Conservation (phyloP, 2,888 invertebrate species). For the Apoda limacodes region DNA sequence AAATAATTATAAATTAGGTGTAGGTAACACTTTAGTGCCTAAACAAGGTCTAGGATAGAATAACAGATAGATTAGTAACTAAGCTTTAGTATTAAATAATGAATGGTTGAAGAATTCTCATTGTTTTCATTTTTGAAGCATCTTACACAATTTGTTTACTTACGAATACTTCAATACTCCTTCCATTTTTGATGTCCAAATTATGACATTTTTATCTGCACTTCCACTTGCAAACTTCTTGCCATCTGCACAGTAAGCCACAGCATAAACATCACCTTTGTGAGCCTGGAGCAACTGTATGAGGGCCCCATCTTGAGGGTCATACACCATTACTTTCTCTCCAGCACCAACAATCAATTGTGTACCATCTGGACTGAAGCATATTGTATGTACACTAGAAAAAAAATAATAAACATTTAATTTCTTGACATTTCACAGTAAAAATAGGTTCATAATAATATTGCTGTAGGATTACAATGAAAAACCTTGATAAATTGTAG, state of each 20-base stretch:
- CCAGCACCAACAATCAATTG: constrained; percentile 96
- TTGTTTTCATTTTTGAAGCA: too few relatives aligned
- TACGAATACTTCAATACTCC: constrained; percentile 96
- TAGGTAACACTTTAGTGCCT: too few relatives aligned
- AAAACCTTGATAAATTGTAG: too few relatives aligned
- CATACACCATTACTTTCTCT: constrained; percentile 94
- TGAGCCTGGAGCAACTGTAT: constrained; percentile 96
- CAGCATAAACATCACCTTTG: constrained; percentile 93
- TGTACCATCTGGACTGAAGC: constrained; percentile 95
- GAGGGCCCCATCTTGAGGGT: constrained; percentile 89
- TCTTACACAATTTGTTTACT: too few relatives aligned
- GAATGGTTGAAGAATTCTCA: too few relatives aligned
- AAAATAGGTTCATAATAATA: too few relatives aligned
- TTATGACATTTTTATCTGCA: constrained; percentile 97
- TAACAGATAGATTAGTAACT: too few relatives aligned
- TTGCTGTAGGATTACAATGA: too few relatives aligned
- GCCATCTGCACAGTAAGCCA: constrained; percentile 93
- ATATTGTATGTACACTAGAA: constrained; percentile 90
- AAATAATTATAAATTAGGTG: too few relatives aligned
- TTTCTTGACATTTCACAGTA: constrained; percentile 3
- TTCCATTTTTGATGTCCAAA: constrained; percentile 97
- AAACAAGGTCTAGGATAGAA: too few relatives aligned
- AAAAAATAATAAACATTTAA: constrained; percentile 4
- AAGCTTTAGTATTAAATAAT: too few relatives aligned
- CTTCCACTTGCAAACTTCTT: constrained; percentile 97